Percentiles rank a stretch among this genome's conserved stretches.
Evolutionary conservation across 2,113 vertebrate species (phyloP).

Genomic region (Aldabrachelys gigantea): DNA sequence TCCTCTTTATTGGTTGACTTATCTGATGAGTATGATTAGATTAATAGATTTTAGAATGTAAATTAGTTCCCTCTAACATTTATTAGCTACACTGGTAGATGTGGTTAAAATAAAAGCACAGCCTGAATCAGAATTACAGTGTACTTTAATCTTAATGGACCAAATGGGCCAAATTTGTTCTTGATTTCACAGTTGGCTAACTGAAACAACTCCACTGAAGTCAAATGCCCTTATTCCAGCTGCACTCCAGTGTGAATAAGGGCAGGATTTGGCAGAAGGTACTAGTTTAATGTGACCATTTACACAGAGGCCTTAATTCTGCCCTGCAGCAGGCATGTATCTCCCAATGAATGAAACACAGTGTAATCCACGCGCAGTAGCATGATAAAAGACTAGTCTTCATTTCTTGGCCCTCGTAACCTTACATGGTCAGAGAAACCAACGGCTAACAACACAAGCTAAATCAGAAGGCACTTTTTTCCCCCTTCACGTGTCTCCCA

Average conservation of each 20-base stretch:
- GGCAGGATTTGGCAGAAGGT: not conserved
- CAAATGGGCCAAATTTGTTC: not conserved
- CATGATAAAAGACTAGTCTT: not conserved
- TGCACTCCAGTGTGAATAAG: not conserved
- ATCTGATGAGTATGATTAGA: slow-evolving; percentile 70
- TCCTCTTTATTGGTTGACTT: slow-evolving; percentile 63
- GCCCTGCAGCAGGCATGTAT: not conserved
- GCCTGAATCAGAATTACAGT: slow-evolving; percentile 60
- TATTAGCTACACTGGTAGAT: slow-evolving; percentile 67
- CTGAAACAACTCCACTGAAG: not conserved
- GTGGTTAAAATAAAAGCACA: slow-evolving; percentile 71
- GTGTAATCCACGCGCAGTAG: not conserved
- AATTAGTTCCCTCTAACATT: slow-evolving; percentile 71
- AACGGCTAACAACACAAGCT: not conserved
- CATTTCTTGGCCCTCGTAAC: not conserved
- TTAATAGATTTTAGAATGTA: slow-evolving; percentile 73
- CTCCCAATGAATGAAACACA: not conserved
- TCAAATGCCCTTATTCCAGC: not conserved
- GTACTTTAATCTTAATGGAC: slow-evolving; percentile 56
- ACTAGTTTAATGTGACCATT: not conserved
- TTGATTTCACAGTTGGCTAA: not conserved
- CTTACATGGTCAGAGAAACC: not conserved
- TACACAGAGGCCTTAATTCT: not conserved
- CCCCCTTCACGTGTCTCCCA: not conserved
- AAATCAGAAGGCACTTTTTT: not conserved